Base-by-base conservation (phyloP, 2,797 vertebrate genomes). In the Staurois parvus region DNA sequence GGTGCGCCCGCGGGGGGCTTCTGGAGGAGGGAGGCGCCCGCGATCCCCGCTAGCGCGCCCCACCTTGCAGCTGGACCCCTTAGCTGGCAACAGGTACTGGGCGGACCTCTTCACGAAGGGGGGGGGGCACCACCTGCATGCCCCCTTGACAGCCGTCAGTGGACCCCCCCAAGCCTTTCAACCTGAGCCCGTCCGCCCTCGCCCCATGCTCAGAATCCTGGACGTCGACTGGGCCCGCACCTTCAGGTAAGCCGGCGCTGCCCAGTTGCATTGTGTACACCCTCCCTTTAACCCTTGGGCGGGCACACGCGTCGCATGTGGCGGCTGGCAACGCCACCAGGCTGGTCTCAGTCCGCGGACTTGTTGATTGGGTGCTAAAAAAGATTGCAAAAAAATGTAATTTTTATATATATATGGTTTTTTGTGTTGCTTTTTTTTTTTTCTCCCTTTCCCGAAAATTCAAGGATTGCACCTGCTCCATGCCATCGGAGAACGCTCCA, bases 41-140 rank as follows among this genome's bases (percentile, higher is more conserved):
- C 15, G n/a, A n/a, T n/a, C 42, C 8, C 4, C 40, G 40, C 40
- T 9, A 15, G 42, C 42, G 42, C 67, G 81, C 74, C 48, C 48
- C 73, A 32, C 28, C 29, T 76, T 24, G 45, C 52, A 48, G 30
- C 56, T 10, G 56, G 34, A 68, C 28, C 72, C 62, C 40, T 9
- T 1, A 30, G 29, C 15, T 73, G 68, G 72, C 84, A 86, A 82
- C 79, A 86, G 84, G 84, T 82, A 76, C 67, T 73, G 76, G 83
- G 64, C 48, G 48, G 48, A 72, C 40, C 45, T 37, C 48, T 52
- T 52, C 19, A 52, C 17, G 3, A 19, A 32, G 13, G n/a, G 45
- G 72, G 56, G 30, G 26, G 19, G 73, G 73, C 81, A 67, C 32
- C 30, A 29, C 29, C 76, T 79, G 45, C 64, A 76, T 76, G 84